Conservation (phyloP, 2,888 invertebrate genomes). For the Cheilosia pagana region DNA sequence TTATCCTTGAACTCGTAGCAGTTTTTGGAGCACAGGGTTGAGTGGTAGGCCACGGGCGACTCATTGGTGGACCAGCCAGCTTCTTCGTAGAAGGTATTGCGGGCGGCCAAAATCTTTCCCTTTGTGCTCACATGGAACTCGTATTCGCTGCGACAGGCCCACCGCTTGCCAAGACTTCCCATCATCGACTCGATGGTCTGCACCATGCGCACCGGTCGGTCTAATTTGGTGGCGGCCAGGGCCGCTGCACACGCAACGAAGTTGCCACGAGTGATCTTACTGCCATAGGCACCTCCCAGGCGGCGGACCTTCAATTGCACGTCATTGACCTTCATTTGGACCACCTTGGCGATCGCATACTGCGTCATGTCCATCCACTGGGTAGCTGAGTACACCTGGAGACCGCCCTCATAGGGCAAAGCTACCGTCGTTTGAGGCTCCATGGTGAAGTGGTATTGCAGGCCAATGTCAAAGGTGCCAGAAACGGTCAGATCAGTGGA, state of each 20-base stretch:
- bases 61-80: constrained; percentile 86
- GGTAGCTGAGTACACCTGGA: constrained; percentile 87
- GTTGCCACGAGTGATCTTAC: constrained; percentile 87
- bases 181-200: constrained; percentile 90
- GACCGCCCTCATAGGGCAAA: constrained; percentile 88
- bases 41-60: constrained; percentile 79
- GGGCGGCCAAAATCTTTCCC: constrained; percentile 88
- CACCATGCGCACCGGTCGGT: constrained; percentile 89
- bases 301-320: constrained; percentile 89
- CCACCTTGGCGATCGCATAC: constrained; percentile 85
- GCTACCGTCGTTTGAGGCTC: constrained; percentile 89
- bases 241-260: constrained; percentile 88
- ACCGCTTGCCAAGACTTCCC: constrained; percentile 88
- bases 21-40: constrained; percentile 83
- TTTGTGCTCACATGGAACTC: constrained; percentile 87
- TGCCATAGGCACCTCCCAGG: constrained; percentile 92
- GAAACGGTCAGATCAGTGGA: constrained; percentile 76
- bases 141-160: constrained; percentile 86
- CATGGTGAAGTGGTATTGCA: constrained; percentile 91
- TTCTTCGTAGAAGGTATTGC: constrained; percentile 85
- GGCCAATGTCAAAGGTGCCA: constrained; percentile 86
- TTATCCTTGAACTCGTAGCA: constrained; percentile 87
- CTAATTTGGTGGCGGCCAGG: constrained; percentile 86
- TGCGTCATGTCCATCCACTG: constrained; percentile 88
- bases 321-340: constrained; percentile 86